Evolutionary conservation across 2,888 invertebrate species (phyloP), one percentile per base, ranked within the genome.

Genomic region (Eupithecia dodoneata): DNA sequence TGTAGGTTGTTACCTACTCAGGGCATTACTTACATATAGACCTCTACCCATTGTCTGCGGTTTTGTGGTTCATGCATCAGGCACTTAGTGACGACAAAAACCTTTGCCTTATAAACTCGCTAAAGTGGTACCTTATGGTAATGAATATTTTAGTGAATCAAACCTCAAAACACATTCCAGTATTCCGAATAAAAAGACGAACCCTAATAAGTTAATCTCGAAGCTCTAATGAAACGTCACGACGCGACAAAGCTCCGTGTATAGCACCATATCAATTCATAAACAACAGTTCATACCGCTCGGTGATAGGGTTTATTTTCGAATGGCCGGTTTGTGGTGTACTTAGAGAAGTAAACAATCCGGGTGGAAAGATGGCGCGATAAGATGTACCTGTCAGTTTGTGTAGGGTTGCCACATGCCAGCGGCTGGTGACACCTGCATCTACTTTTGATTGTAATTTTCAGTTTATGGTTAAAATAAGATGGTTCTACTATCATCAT

Each of bases 201-300:
- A 86, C 83, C 87, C 89, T 89, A 91, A 92, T 92, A 92, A 93
- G 91, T 92, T 92, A 92, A 92, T 92, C 92, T 89, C 82, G 77
- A 84, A 86, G 85, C 88, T 88, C 86, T 92, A 91, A 93, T 92
- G 91, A 91, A 92, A 91, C 88, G 91, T 91, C 91, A 91, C 86
- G 85, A 85, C 80, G 90, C 83, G 91, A 90, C 89, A 74, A 74
- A 88, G 88, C 89, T 83, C 82, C 82, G 85, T 84, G 83, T 84
- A 81, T 47, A 59, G 65, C 44, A 73, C 47, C 45, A 55, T 45
- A 72, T 67, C 15, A 65, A 42, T 70, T 75, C 42, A 52, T 44
- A 7, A 6, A 18, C 15, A 15, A 45, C 59, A 55, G 72, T 52
- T 72, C 66, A 59, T 73, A 18, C 12, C 10, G 13, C 30, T 47